Conservation (phyloP, 2,888 invertebrate species). For the Globia sparganii region DNA sequence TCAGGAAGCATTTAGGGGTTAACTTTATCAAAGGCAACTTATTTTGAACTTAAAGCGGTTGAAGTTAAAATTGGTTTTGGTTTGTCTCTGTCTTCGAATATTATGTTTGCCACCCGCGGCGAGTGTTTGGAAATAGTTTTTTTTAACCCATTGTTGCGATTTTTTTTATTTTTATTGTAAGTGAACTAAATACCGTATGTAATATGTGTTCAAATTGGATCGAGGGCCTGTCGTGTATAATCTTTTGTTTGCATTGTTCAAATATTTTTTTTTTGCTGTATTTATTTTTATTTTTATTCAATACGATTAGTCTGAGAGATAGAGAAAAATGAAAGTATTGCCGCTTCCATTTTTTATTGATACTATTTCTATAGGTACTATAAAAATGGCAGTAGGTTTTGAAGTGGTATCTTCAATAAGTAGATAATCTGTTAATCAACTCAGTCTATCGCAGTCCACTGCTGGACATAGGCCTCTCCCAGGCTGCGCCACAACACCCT, state of each 20-base stretch:
- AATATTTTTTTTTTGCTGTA: constrained; percentile 33
- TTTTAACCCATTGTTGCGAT: constrained; percentile 73
- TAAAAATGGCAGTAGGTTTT: no score
- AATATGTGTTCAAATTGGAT: constrained; percentile 82
- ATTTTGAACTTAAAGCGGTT: rapidly evolving
- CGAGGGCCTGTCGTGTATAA: constrained; percentile 63
- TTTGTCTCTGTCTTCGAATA: neutral
- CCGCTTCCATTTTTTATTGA: constrained; percentile 29
- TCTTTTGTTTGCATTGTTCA: constrained; percentile 62
- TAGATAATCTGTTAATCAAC: neutral
- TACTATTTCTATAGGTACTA: neutral
- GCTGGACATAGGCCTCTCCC: neutral
- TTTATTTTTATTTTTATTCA: constrained; percentile 47
- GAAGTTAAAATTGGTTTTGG: neutral
- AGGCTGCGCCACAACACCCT: neutral
- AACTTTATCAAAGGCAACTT: neutral
- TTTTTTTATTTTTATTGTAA: constrained; percentile 70
- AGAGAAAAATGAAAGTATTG: constrained; percentile 52
- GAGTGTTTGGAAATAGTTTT: constrained; percentile 75
- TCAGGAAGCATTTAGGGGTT: constrained; percentile 54
- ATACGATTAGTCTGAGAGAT: constrained; percentile 49
- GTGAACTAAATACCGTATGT: constrained; percentile 77
- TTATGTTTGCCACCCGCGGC: constrained; percentile 76
- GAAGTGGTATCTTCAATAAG: neutral
- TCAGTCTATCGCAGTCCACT: neutral